A percentile compares a stretch with the other conserved stretches of the same genome.
phyloP scores from a whole-genome alignment of 1,140 invertebrate genomes.

The Drosophila insularis region DNA sequence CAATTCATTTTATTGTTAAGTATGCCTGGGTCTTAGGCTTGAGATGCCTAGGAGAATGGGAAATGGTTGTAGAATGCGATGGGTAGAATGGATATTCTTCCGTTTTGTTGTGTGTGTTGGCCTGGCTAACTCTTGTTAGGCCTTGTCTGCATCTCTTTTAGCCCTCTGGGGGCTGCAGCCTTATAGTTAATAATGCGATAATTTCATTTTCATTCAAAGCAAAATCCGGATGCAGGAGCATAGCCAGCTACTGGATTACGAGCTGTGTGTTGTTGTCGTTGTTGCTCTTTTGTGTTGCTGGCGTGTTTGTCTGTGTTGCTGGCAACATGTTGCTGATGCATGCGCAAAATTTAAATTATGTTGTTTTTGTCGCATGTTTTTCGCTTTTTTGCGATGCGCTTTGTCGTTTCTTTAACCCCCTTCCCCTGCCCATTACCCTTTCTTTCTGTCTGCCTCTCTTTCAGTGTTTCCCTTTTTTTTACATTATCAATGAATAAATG shows the following conservation, averaged over 20 bases:
- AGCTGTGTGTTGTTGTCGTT: slow-evolving; percentile 30
- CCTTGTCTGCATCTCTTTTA: slow-evolving; percentile 37
- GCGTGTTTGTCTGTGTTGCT: slow-evolving; percentile 59
- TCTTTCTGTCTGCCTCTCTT: not conserved
- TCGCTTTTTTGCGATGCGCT: slow-evolving; percentile 49
- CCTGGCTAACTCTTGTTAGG: slow-evolving; percentile 63
- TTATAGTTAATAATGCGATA: slow-evolving; percentile 80
- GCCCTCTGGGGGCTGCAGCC: slow-evolving; percentile 7
- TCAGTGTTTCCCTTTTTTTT: slow-evolving; percentile 27
- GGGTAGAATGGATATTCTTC: slow-evolving; percentile 12
- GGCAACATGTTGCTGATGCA: slow-evolving; percentile 78
- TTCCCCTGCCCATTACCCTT: not conserved
- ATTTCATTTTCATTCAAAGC: slow-evolving; percentile 80
- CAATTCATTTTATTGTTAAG: slow-evolving; percentile 81
- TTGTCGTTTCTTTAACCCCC: slow-evolving; percentile 41
- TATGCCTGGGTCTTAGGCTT: slow-evolving; percentile 42
- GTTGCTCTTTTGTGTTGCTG: slow-evolving; percentile 34
- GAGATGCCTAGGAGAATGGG: slow-evolving; percentile 19
- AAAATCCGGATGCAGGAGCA: slow-evolving; percentile 64
- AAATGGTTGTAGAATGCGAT: slow-evolving; percentile 1
- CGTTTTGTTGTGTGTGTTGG: slow-evolving; percentile 7
- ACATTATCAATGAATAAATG: slow-evolving; percentile 81
- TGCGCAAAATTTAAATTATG: slow-evolving; percentile 81
- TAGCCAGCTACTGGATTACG: slow-evolving; percentile 70
- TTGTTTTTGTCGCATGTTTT: slow-evolving; percentile 82